A percentile compares a stretch with the other conserved stretches of the same genome.
These are phyloP conservation scores for Gnathonemus echidnorhynchus DNA, from an alignment of 2,113 vertebrate species.

Conservation along the genomic window DNA sequence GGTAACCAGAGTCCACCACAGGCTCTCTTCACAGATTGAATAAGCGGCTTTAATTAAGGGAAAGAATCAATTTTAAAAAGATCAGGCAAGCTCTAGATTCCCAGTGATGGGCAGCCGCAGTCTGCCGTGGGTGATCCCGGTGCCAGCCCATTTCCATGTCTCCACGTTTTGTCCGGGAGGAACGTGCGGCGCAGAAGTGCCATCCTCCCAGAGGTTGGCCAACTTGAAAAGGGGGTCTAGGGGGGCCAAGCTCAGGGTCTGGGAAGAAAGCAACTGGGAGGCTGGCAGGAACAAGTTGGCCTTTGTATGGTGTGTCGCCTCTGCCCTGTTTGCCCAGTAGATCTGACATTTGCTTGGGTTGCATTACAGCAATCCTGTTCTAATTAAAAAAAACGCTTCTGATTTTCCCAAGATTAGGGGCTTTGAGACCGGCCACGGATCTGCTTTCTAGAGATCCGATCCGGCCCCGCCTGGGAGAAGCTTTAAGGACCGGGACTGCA, in stretches of 20 bases:
- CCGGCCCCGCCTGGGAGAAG: constrained; percentile 27
- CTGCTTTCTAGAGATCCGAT: constrained; percentile 47
- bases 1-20: constrained; percentile 15
- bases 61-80: constrained; percentile 17
- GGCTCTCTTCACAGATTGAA: constrained; percentile 7
- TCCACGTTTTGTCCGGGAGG: neutral
- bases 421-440: constrained; percentile 42
- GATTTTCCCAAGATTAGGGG: constrained; percentile 55
- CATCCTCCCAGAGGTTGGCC: neutral
- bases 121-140: neutral
- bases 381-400: constrained; percentile 63
- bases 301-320: constrained; percentile 48
- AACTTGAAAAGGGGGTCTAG: neutral
- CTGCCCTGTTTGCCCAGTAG: constrained; percentile 45
- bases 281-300: constrained; percentile 44
- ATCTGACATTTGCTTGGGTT: constrained; percentile 54
- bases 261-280: constrained; percentile 38
- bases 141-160: neutral
- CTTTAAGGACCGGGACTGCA: constrained; percentile 18
- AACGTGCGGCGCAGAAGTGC: neutral
- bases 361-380: constrained; percentile 58
- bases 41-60: constrained; percentile 11
- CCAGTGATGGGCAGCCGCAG: neutral
- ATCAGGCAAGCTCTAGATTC: constrained; percentile 5
- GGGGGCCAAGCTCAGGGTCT: constrained; percentile 19